phyloP scores from a whole-genome alignment of 2,797 vertebrate genomes.

The Ispidina picta region DNA sequence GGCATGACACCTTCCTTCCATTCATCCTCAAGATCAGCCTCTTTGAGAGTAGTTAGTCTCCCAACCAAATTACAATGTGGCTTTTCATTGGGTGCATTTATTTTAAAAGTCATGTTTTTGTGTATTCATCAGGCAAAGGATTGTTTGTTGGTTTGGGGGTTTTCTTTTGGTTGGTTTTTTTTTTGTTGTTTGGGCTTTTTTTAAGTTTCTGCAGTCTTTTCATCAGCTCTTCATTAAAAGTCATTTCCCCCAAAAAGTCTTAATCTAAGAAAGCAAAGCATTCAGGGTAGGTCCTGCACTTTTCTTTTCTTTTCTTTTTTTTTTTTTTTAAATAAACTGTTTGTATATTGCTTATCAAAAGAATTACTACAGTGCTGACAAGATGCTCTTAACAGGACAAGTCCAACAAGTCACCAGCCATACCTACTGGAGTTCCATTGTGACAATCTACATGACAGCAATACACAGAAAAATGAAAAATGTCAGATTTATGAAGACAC shows the following conservation, averaged over 20 bases:
- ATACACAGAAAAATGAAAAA: not conserved
- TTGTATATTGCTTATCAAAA: not conserved
- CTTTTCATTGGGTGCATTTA: not conserved
- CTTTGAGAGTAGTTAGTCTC: not conserved
- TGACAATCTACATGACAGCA: not conserved
- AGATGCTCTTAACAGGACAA: not conserved
- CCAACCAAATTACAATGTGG: not conserved
- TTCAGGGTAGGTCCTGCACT: not conserved
- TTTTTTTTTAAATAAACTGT: not conserved
- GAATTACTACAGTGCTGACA: not conserved
- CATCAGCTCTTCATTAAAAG: conserved; percentile 26
- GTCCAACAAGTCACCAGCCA: not conserved
- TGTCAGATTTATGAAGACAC: not conserved
- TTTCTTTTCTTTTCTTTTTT: too few species aligned
- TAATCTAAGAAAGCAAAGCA: not conserved
- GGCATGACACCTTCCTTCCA: not conserved
- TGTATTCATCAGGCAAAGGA: not conserved
- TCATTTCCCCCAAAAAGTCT: not conserved
- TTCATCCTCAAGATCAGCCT: not conserved
- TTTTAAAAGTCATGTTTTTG: not conserved
- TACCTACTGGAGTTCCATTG: not conserved
- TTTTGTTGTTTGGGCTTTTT: not conserved
- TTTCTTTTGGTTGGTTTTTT: not conserved
- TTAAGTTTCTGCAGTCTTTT: not conserved
- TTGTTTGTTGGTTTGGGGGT: not conserved